Conservation (phyloP, 2,113 vertebrate species). For the Rhabdomys dilectus region DNA sequence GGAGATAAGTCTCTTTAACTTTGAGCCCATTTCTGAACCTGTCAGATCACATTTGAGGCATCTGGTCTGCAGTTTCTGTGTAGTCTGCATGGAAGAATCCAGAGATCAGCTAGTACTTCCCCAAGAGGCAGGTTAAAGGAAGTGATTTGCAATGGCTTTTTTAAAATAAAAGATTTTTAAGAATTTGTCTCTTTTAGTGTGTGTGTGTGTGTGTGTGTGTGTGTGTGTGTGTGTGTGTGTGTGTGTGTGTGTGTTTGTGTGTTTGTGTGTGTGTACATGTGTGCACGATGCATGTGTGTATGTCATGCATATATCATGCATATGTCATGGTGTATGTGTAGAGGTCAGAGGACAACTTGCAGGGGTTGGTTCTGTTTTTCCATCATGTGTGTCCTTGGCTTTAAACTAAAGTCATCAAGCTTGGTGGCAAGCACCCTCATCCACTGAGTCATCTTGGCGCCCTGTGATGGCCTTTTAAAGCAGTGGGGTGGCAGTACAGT, state of each 20-base stretch:
- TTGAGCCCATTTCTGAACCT: slow-evolving; percentile 1
- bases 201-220: neutral
- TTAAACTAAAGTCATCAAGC: neutral
- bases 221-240: no score
- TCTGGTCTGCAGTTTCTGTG: neutral
- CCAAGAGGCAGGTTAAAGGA: neutral
- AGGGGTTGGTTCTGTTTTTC: neutral
- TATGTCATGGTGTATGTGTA: neutral
- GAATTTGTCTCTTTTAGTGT: neutral
- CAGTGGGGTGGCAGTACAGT: neutral
- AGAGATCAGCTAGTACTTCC: neutral
- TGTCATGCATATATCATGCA: neutral
- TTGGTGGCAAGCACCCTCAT: neutral
- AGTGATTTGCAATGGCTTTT: no score
- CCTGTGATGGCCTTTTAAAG: neutral
- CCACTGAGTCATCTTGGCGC: no score
- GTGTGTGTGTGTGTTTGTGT: no score
- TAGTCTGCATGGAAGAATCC: neutral
- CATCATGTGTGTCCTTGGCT: neutral
- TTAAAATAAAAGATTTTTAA: neutral
- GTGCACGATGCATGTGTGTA: neutral
- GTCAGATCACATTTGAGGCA: neutral
- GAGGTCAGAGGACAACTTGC: neutral
- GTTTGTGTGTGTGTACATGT: no score
- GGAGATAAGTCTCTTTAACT: neutral